A percentile compares a stretch with the other conserved stretches of the same genome.
Conservation (phyloP, 2,113 vertebrate genomes). For the Polypterus senegalus region DNA sequence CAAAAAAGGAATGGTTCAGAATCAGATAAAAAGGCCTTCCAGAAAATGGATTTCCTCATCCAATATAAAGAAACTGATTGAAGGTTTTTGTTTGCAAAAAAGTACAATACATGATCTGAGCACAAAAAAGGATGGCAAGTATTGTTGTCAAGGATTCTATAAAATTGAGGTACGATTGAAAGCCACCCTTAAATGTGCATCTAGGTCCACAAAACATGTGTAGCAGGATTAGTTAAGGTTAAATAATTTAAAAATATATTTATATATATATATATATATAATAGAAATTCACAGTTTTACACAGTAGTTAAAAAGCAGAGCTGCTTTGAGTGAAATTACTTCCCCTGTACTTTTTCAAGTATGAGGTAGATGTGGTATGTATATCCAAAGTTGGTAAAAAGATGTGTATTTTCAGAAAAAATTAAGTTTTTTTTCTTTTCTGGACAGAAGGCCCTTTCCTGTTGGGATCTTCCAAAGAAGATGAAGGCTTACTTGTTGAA, state of each 20-base stretch:
- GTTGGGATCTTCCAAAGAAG: constrained; percentile 69
- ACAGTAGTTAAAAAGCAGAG: constrained; percentile 60
- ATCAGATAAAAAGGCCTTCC: not conserved
- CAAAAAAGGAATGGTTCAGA: not conserved
- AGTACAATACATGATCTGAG: too few relatives aligned
- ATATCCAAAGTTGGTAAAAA: constrained; percentile 39
- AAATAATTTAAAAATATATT: constrained; percentile 15
- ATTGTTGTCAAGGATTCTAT: not conserved
- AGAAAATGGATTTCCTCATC: not conserved
- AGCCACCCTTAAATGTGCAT: not conserved
- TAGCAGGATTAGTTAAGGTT: not conserved
- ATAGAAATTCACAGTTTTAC: constrained; percentile 44
- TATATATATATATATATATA: constrained; percentile 13
- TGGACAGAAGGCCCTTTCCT: constrained; percentile 74
- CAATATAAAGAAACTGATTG: not conserved
- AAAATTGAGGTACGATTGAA: not conserved
- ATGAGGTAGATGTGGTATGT: constrained; percentile 58
- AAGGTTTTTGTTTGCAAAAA: not conserved
- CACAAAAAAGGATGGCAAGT: not conserved
- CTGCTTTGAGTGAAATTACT: constrained; percentile 47
- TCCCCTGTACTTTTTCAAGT: constrained; percentile 47
- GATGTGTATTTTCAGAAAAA: constrained; percentile 24
- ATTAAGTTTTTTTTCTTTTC: constrained; percentile 84
- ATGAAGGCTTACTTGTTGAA: constrained; percentile 54
- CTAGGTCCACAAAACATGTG: not conserved